Evolutionary conservation across 64 coral and sea anemone species (phyloP).

Genomic region (Pocillopora verrucosa): DNA sequence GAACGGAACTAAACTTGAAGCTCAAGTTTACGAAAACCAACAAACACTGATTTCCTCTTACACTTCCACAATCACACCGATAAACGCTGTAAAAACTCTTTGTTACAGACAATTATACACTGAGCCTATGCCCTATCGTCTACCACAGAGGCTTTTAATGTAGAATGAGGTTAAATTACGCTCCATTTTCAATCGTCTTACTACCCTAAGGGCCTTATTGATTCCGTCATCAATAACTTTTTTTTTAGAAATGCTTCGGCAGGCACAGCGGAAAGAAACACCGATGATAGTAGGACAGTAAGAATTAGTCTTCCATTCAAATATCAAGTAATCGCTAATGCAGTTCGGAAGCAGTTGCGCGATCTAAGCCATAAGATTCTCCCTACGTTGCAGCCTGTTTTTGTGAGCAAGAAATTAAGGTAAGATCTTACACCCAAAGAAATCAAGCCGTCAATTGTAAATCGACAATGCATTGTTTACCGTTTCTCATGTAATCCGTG

Average conservation of each 20-base stretch:
- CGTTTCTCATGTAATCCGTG: constrained; percentile 38
- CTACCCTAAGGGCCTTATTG: background rate
- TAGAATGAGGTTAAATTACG: background rate
- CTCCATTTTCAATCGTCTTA: constrained; percentile 4
- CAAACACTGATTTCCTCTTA: too few relatives aligned
- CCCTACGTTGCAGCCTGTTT: constrained; percentile 17
- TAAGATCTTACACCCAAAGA: constrained; percentile 17
- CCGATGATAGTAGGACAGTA: background rate
- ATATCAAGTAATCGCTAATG: constrained; percentile 21
- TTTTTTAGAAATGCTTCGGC: background rate
- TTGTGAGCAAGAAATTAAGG: constrained; percentile 17
- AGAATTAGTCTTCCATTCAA: constrained; percentile 33
- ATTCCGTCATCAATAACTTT: background rate
- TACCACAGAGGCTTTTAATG: background rate
- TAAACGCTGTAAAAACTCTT: background rate
- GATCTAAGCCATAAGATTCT: constrained; percentile 19
- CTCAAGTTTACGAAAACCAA: constrained; percentile 39
- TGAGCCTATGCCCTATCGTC: constrained; percentile 1
- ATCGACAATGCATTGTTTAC: constrained; percentile 30
- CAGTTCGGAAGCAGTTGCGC: constrained; percentile 31
- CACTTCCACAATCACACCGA: background rate
- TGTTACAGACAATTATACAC: constrained; percentile 15
- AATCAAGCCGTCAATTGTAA: constrained; percentile 27
- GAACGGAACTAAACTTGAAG: constrained; percentile 35
- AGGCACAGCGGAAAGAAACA: constrained; percentile 6